Evolutionary conservation across 1,140 invertebrate species (phyloP).

Genomic region (Drosophila ananassae): DNA sequence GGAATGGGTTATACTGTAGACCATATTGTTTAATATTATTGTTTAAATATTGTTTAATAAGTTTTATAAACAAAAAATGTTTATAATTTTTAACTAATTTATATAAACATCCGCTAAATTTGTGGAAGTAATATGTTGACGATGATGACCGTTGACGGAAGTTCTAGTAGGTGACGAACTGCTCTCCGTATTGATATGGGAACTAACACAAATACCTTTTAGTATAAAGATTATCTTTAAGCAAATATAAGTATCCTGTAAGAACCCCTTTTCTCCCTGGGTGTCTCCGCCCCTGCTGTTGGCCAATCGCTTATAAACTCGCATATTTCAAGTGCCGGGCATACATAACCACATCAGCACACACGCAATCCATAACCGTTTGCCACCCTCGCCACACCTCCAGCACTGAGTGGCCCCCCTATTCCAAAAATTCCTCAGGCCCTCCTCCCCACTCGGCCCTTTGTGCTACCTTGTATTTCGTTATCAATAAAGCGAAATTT

Average conservation of each 20-base stretch:
- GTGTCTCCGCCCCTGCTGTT: background rate
- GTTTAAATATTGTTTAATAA: no score
- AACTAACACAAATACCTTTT: no score
- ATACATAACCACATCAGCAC: conserved; percentile 71
- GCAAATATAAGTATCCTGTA: background rate
- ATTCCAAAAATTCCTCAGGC: background rate
- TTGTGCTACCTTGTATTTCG: conserved; percentile 71
- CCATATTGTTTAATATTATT: no score
- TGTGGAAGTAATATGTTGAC: no score
- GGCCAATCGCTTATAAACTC: conserved; percentile 54
- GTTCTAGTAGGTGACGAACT: no score
- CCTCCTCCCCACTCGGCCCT: background rate
- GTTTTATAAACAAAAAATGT: no score
- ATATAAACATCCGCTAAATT: no score
- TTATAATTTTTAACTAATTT: no score
- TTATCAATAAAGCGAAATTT: conserved; percentile 83
- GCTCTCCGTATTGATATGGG: no score
- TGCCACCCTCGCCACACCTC: background rate
- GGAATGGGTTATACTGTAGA: no score
- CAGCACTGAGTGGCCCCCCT: background rate
- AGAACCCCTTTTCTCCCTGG: background rate
- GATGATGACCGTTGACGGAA: no score
- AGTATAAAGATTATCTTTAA: no score
- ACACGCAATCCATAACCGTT: conserved; percentile 32
- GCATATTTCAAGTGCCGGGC: conserved; percentile 68